phyloP scores from a whole-genome alignment of 2,888 invertebrate species.

The Zhengitettix transpicula region DNA sequence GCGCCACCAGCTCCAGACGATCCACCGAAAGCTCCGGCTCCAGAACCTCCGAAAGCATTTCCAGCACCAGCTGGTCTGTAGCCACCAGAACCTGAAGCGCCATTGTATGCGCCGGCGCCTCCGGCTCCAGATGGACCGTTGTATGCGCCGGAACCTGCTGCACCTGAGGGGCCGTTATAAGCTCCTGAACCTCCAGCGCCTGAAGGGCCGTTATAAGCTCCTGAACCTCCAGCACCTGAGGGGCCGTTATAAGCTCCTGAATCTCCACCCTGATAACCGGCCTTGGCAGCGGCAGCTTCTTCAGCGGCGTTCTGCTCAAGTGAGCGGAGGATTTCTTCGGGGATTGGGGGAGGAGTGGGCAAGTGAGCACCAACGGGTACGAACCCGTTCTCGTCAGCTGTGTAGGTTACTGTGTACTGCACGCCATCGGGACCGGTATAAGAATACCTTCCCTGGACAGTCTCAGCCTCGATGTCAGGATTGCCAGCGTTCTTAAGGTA shows the following conservation, averaged over 20 bases:
- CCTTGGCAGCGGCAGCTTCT: conserved; percentile 1
- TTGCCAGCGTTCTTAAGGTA: conserved; percentile 38
- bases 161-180: neutral
- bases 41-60: neutral
- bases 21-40: neutral
- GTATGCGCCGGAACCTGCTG: neutral
- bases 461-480: conserved; percentile 24
- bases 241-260: neutral
- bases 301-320: conserved; percentile 23
- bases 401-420: conserved; percentile 34
- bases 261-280: too few species aligned
- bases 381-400: conserved; percentile 41
- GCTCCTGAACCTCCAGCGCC: conserved; percentile 1
- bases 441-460: conserved; percentile 32
- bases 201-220: neutral
- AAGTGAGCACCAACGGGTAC: conserved; percentile 34
- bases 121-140: neutral
- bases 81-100: neutral
- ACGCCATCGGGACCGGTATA: conserved; percentile 41
- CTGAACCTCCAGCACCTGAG: neutral
- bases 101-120: neutral
- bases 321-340: conserved; percentile 36
- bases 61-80: neutral
- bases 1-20: neutral
- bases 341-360: conserved; percentile 41